These are phyloP conservation scores for Rhogogaster chlorosoma DNA, from an alignment of 2,888 invertebrate genomes.

Conservation along the genomic window DNA sequence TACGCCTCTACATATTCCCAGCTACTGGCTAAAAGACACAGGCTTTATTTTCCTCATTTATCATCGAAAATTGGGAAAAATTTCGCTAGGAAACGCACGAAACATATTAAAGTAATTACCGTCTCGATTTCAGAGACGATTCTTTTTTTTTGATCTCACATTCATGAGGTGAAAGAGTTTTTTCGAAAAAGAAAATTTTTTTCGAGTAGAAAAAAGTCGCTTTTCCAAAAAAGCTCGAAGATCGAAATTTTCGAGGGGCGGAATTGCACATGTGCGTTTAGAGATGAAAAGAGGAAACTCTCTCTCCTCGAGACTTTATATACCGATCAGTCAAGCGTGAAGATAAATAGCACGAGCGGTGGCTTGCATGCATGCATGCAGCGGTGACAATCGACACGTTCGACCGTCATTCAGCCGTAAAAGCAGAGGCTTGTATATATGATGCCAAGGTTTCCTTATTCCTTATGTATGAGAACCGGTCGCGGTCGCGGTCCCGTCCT, in stretches of 20 bases:
- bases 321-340: conserved; percentile 14
- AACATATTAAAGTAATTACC: too few species aligned
- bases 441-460: conserved; percentile 51
- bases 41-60: background rate
- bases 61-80: background rate
- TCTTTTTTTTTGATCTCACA: too few species aligned
- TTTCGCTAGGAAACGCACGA: background rate
- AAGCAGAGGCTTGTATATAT: conserved; percentile 62
- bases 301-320: background rate
- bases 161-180: too few species aligned
- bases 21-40: background rate
- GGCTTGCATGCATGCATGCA: background rate
- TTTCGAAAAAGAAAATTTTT: too few species aligned
- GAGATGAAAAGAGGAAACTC: too few species aligned
- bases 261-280: too few species aligned
- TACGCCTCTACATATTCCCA: background rate
- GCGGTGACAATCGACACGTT: conserved; percentile 54
- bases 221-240: too few species aligned
- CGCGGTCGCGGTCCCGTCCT: background rate
- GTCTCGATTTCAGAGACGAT: too few species aligned
- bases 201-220: too few species aligned
- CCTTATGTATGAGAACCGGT: conserved; percentile 22
- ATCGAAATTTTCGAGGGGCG: too few species aligned
- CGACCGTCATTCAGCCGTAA: conserved; percentile 61
- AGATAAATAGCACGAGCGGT: background rate